phyloP scores from a whole-genome alignment of 2,113 vertebrate species.

The Eudyptes chrysolophus region DNA sequence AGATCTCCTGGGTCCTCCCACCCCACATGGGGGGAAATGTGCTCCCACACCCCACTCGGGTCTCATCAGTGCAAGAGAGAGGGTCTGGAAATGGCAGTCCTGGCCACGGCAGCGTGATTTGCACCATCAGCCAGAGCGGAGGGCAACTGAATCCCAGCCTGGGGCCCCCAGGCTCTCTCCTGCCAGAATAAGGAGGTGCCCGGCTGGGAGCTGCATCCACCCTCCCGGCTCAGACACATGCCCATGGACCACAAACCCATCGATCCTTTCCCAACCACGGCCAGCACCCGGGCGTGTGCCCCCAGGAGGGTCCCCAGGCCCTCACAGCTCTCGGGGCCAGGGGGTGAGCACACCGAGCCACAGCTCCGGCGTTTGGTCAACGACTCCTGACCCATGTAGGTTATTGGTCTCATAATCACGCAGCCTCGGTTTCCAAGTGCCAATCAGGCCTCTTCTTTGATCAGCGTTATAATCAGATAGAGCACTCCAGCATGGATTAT shows the following conservation, averaged over 20 bases:
- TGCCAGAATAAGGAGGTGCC: background rate
- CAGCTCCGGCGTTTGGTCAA: background rate
- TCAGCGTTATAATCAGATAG: constrained; percentile 63
- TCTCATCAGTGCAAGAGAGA: background rate
- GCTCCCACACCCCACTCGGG: background rate
- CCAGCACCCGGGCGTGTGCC: background rate
- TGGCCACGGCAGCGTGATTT: background rate
- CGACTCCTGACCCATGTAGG: constrained; percentile 45
- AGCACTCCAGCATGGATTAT: constrained; percentile 60
- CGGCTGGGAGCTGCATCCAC: background rate
- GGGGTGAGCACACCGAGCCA: background rate
- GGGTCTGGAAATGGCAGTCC: background rate
- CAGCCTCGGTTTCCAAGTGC: background rate
- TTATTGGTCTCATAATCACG: constrained; percentile 6
- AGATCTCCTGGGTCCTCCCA: background rate
- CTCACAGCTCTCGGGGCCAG: background rate
- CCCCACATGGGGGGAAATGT: fast-evolving
- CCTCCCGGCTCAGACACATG: background rate
- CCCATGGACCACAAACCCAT: background rate
- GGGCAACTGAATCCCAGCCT: background rate
- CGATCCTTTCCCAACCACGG: background rate
- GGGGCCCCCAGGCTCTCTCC: background rate
- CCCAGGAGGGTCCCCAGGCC: background rate
- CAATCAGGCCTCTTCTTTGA: constrained; percentile 62
- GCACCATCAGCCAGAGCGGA: fast-evolving